phyloP scores from a whole-genome alignment of 2,888 invertebrate species.

The Drosophila maculinotata region DNA sequence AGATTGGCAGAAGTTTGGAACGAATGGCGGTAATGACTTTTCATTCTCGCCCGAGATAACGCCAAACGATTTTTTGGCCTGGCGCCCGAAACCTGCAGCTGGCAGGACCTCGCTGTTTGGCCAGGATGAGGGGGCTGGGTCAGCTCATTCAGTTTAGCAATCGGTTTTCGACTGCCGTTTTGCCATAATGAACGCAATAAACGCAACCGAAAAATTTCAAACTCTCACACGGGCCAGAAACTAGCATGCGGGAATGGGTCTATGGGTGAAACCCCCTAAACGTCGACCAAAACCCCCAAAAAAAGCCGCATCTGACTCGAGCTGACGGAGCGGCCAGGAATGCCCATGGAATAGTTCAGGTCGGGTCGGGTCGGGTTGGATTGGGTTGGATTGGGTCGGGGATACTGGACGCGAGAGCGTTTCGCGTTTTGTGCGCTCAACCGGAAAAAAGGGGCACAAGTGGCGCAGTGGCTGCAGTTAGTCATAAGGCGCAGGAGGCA shows the following conservation, averaged over 20 bases:
- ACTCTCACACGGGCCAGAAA: slow-evolving; percentile 55
- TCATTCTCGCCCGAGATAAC: slow-evolving; percentile 78
- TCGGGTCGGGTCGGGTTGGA: no score
- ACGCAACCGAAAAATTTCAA: slow-evolving; percentile 77
- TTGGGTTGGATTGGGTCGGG: no score
- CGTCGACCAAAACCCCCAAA: no score
- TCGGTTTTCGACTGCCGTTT: slow-evolving; percentile 46
- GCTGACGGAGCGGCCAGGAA: no score
- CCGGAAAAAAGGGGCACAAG: slow-evolving; percentile 30
- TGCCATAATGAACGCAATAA: slow-evolving; percentile 77
- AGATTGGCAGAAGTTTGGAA: slow-evolving; percentile 62
- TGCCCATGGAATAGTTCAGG: slow-evolving; percentile 23
- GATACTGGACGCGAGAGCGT: slow-evolving; percentile 18
- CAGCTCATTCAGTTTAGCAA: slow-evolving; percentile 55
- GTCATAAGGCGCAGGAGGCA: slow-evolving; percentile 70
- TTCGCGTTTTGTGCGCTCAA: slow-evolving; percentile 68
- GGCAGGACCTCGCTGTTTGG: slow-evolving; percentile 12
- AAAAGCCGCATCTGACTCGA: no score
- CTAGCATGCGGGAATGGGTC: slow-evolving; percentile 31
- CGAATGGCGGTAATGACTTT: slow-evolving; percentile 83
- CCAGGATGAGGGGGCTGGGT: background rate
- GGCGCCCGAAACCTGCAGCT: slow-evolving; percentile 32
- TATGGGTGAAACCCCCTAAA: no score
- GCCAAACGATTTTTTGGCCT: slow-evolving; percentile 55
- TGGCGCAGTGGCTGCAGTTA: slow-evolving; percentile 66